phyloP scores from a whole-genome alignment of 1,140 invertebrate species.

The Drosophila ambigua region DNA sequence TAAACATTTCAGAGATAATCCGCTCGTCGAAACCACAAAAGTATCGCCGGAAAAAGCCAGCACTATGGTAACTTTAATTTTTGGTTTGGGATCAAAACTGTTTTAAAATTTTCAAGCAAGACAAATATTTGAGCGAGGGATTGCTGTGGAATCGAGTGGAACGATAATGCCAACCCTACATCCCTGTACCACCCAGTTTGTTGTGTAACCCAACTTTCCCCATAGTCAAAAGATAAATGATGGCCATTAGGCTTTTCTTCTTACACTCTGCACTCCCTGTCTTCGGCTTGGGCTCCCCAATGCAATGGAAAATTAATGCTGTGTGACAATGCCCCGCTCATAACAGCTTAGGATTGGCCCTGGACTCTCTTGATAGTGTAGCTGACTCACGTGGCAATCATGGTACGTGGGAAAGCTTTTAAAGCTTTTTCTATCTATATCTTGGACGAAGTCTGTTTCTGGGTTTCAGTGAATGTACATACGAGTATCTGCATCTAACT shows the following conservation, averaged over 20 bases:
- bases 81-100: slow-evolving; percentile 19
- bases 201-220: slow-evolving; percentile 48
- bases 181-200: slow-evolving; percentile 4
- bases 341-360: slow-evolving; percentile 25
- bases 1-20: not conserved
- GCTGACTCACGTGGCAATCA: slow-evolving; percentile 1
- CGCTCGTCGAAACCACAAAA: not conserved
- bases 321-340: slow-evolving; percentile 37
- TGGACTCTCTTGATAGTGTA: slow-evolving; percentile 1
- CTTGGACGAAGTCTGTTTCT: slow-evolving; percentile 7
- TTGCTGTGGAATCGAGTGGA: slow-evolving; percentile 34
- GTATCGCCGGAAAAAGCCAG: too few relatives aligned
- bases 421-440: not conserved
- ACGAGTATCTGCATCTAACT: slow-evolving; percentile 19
- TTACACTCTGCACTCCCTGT: slow-evolving; percentile 5
- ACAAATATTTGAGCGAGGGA: slow-evolving; percentile 12
- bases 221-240: slow-evolving; percentile 22
- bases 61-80: slow-evolving; percentile 1
- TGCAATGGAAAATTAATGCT: slow-evolving; percentile 44
- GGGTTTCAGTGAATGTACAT: not conserved
- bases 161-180: not conserved
- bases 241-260: slow-evolving; percentile 36
- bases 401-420: slow-evolving; percentile 14
- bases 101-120: slow-evolving; percentile 8
- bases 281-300: slow-evolving; percentile 7